Conservation (phyloP, 2,113 vertebrate genomes). For the Butorides virescens region DNA sequence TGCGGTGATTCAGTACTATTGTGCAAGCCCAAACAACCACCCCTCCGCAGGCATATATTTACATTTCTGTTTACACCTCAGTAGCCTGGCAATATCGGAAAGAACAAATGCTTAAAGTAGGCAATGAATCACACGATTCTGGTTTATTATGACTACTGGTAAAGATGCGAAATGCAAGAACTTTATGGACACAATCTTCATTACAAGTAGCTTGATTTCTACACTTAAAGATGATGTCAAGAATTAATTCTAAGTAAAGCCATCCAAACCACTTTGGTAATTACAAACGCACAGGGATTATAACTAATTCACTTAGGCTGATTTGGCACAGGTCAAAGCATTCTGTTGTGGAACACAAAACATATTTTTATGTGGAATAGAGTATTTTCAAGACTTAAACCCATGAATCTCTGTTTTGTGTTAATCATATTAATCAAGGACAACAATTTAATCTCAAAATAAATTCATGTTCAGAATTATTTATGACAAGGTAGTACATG, state of each 20-base stretch:
- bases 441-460: neutral
- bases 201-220: neutral
- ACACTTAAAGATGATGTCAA: constrained; percentile 15
- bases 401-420: neutral
- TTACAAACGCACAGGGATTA: neutral
- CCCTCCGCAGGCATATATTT: neutral
- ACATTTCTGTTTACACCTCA: constrained; percentile 10
- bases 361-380: neutral
- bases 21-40: constrained; percentile 26
- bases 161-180: constrained; percentile 5
- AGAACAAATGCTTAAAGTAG: neutral
- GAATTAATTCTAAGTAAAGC: neutral
- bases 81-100: constrained; percentile 23
- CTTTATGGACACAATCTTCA: neutral
- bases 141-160: neutral
- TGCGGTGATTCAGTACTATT: neutral
- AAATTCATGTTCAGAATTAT: neutral
- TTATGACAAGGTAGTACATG: neutral
- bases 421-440: neutral
- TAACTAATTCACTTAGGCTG: neutral
- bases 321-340: neutral
- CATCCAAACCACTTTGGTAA: constrained; percentile 14
- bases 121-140: neutral
- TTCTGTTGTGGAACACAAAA: neutral
- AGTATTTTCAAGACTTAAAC: neutral